These are phyloP conservation scores for Hyles vespertilio DNA, from an alignment of 1,140 invertebrate species.

Conservation along the genomic window DNA sequence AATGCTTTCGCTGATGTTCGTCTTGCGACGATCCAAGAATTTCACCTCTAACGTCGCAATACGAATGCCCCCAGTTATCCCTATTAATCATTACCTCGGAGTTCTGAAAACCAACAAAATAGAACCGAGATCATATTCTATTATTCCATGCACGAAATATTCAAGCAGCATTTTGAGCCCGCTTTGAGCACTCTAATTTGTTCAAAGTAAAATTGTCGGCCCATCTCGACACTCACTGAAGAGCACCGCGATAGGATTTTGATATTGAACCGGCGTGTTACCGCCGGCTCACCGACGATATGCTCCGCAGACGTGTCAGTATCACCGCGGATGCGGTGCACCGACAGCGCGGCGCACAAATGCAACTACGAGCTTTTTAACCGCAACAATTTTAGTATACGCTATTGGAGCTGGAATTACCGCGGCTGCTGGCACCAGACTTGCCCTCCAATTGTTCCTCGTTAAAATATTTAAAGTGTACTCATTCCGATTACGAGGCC, in stretches of 20 bases:
- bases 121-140: conserved; percentile 88
- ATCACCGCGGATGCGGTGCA: conserved; percentile 76
- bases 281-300: conserved; percentile 63
- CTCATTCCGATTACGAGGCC: conserved; percentile 91
- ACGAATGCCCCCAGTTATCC: conserved; percentile 85
- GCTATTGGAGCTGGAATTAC: conserved; percentile 94
- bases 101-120: conserved; percentile 83
- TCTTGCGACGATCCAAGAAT: conserved; percentile 88
- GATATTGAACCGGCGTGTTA: conserved; percentile 61
- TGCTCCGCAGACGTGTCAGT: conserved; percentile 69
- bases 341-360: conserved; percentile 80
- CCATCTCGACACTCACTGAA: conserved; percentile 79
- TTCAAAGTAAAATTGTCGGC: conserved; percentile 86
- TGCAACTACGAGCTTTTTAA: conserved; percentile 87
- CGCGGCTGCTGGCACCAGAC: conserved; percentile 93
- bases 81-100: conserved; percentile 88
- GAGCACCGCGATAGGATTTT: conserved; percentile 77
- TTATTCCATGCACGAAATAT: conserved; percentile 89
- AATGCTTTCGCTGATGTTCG: conserved; percentile 85
- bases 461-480: conserved; percentile 93
- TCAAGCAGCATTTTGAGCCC: conserved; percentile 80
- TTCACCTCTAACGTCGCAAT: conserved; percentile 86
- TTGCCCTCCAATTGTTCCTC: conserved; percentile 93
- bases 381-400: conserved; percentile 92
- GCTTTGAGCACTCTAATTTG: conserved; percentile 91